Evolutionary conservation across 2,888 invertebrate species (phyloP).

Genomic region (Coelopa pilipes): DNA sequence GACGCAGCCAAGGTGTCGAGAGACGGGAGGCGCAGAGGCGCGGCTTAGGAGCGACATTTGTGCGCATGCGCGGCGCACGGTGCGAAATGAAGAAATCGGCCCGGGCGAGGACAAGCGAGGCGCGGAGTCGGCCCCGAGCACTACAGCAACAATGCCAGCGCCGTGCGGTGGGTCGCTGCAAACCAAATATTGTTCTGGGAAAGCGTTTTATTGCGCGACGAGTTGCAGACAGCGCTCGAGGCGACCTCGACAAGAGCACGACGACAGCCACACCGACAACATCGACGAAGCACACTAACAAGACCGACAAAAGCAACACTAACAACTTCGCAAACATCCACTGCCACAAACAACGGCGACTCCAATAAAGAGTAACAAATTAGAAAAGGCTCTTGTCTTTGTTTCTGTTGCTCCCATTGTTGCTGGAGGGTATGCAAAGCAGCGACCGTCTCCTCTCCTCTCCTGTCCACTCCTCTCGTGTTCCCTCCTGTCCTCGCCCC

Average conservation of each 20-base stretch:
- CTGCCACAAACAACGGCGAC: too few species aligned
- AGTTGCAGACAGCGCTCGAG: constrained; percentile 22
- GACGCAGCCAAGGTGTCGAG: neutral
- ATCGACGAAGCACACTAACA: too few species aligned
- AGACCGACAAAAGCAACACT: too few species aligned
- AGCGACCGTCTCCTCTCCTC: neutral
- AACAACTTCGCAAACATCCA: too few species aligned
- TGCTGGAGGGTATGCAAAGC: constrained; percentile 26
- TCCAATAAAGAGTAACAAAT: neutral
- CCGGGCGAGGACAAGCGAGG: too few species aligned
- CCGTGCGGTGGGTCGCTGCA: too few species aligned
- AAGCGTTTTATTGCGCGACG: neutral
- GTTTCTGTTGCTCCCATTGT: neutral
- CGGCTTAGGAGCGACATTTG: neutral
- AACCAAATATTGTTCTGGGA: neutral
- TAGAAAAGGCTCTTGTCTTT: neutral
- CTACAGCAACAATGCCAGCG: neutral
- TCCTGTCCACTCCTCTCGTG: too few species aligned
- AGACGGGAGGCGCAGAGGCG: too few species aligned
- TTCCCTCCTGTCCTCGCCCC: too few species aligned
- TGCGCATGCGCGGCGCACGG: too few species aligned
- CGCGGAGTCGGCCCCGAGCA: neutral
- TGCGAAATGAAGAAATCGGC: too few species aligned
- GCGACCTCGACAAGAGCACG: neutral
- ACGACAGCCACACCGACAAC: too few species aligned